These are phyloP conservation scores for Drosophila dunni DNA, from an alignment of 1,140 invertebrate genomes.

Conservation along the genomic window DNA sequence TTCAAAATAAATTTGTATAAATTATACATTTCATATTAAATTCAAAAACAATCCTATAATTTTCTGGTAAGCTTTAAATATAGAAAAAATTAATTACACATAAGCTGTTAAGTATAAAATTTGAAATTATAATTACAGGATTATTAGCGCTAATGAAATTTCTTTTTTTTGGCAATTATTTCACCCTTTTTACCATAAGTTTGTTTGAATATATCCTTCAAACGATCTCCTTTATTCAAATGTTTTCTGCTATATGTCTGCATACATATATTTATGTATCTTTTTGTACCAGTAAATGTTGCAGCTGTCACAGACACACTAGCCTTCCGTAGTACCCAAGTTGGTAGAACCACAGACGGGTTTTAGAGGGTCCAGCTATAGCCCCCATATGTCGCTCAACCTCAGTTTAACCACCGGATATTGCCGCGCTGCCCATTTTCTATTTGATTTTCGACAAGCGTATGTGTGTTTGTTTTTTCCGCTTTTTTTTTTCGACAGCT, in stretches of 20 bases:
- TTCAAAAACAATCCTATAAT: too few relatives aligned
- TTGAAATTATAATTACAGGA: too few relatives aligned
- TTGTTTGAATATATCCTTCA: not conserved
- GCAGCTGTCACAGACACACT: conserved; percentile 59
- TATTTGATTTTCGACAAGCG: conserved; percentile 16
- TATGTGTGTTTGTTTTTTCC: conserved; percentile 29
- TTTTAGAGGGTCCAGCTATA: conserved; percentile 61
- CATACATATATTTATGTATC: not conserved
- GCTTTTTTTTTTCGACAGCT: conserved; percentile 55
- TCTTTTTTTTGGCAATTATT: too few relatives aligned
- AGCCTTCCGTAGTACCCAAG: conserved; percentile 23
- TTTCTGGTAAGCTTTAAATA: too few relatives aligned
- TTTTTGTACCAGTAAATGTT: conserved; percentile 3
- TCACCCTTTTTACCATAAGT: too few relatives aligned
- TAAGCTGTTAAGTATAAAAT: too few relatives aligned
- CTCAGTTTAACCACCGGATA: conserved; percentile 48
- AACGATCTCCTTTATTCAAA: conserved; percentile 1
- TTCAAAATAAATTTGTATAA: too few relatives aligned
- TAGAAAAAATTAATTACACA: too few relatives aligned
- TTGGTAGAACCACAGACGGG: conserved; percentile 24
- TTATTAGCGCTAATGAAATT: too few relatives aligned
- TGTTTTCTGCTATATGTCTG: not conserved
- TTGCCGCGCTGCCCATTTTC: conserved; percentile 50
- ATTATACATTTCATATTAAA: too few relatives aligned
- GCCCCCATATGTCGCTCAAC: conserved; percentile 6